Conservation (phyloP, 2,888 invertebrate genomes). For the Drosophila bunnanda region DNA sequence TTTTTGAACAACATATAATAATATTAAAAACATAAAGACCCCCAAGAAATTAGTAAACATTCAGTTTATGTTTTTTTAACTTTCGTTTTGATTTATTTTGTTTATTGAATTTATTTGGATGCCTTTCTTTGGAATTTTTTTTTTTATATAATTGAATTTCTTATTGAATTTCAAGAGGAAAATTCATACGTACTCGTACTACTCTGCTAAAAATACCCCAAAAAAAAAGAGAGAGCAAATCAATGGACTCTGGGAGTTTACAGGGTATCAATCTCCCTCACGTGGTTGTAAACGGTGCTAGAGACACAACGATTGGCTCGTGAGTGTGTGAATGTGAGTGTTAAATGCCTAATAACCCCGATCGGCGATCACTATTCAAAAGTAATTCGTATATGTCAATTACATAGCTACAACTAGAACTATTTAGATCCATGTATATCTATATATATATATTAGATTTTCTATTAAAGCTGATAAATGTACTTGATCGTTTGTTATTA, state of each 20-base stretch:
- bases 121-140: conserved; percentile 34
- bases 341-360: conserved; percentile 72
- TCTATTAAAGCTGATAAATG: conserved; percentile 77
- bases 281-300: conserved; percentile 40
- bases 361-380: conserved; percentile 50
- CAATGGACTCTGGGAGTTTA: conserved; percentile 5
- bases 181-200: conserved; percentile 54
- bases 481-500: conserved; percentile 65
- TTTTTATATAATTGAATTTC: conserved; percentile 49
- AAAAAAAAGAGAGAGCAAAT: conserved; percentile 10
- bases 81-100: conserved; percentile 53
- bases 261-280: conserved; percentile 20
- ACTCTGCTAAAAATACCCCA: conserved; percentile 32
- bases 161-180: conserved; percentile 73
- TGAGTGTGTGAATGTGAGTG: conserved; percentile 49
- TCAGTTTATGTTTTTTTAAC: conserved; percentile 1
- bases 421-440: conserved; percentile 52
- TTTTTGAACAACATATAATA: background rate
- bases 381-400: conserved; percentile 55
- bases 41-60: conserved; percentile 2
- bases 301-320: conserved; percentile 19
- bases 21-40: background rate
- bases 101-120: conserved; percentile 45
- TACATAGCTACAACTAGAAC: conserved; percentile 47
- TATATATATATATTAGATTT: conserved; percentile 64